Conservation (phyloP, 2,797 vertebrate species). For the Urocyon cinereoargenteus region DNA sequence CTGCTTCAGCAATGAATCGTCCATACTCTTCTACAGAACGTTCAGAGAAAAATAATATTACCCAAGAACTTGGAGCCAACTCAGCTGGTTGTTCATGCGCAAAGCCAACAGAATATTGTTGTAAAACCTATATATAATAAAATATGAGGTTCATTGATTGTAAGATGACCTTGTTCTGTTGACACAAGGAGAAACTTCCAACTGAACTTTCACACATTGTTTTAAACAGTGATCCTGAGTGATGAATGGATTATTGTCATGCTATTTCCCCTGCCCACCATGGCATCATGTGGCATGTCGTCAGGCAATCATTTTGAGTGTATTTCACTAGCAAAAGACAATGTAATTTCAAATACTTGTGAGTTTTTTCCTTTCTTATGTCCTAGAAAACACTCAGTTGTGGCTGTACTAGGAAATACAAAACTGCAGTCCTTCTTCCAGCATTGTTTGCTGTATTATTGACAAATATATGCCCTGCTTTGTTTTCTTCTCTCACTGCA, state of each 20-base stretch:
- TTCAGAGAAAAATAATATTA: background rate
- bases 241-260: background rate
- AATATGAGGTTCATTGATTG: background rate
- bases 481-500: background rate
- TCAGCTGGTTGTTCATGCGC: background rate
- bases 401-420: background rate
- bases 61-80: background rate
- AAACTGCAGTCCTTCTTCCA: background rate
- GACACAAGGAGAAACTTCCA: background rate
- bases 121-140: background rate
- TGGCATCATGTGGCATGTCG: background rate
- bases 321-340: background rate
- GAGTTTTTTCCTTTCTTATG: background rate
- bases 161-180: background rate
- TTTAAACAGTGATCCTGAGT: background rate
- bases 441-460: background rate
- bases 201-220: background rate
- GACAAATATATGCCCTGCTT: background rate
- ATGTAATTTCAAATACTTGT: background rate
- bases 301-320: background rate
- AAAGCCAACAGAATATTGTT: background rate
- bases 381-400: background rate
- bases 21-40: background rate
- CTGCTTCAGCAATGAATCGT: background rate
- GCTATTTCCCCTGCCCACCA: background rate